Conservation (phyloP, 2,113 vertebrate species). For the Austrofundulus limnaeus region DNA sequence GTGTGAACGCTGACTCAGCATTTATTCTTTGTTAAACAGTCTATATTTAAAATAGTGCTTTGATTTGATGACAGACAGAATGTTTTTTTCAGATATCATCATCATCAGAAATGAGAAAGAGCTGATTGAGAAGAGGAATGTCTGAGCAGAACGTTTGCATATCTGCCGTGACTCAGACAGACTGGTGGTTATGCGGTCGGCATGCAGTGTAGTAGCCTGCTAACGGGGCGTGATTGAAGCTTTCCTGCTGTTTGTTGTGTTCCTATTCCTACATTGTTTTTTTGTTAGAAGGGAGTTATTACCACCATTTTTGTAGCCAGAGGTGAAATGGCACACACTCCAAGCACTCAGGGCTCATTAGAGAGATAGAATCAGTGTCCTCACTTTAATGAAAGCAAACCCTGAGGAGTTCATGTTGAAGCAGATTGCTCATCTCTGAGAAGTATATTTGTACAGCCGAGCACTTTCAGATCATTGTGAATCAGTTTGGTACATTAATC, state of each 20-base stretch:
- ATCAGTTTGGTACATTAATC: slow-evolving; percentile 40
- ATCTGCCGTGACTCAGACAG: slow-evolving; percentile 49
- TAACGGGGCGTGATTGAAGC: slow-evolving; percentile 50
- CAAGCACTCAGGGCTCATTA: slow-evolving; percentile 71
- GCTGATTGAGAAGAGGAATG: slow-evolving; percentile 55
- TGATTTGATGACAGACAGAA: slow-evolving; percentile 3
- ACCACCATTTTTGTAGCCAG: slow-evolving; percentile 47
- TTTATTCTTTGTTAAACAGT: not conserved
- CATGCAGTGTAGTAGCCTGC: slow-evolving; percentile 57
- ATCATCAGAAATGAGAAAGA: slow-evolving; percentile 53
- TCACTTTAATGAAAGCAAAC: slow-evolving; percentile 60
- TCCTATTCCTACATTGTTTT: slow-evolving; percentile 41
- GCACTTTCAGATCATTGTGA: slow-evolving; percentile 9
- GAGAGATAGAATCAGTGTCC: slow-evolving; percentile 74
- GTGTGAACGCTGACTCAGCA: too few species aligned
- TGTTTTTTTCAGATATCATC: slow-evolving; percentile 39
- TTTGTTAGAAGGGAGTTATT: slow-evolving; percentile 57
- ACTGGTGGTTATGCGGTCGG: slow-evolving; percentile 66
- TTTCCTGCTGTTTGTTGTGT: slow-evolving; percentile 67
- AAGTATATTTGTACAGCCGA: slow-evolving; percentile 15
- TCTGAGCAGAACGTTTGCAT: slow-evolving; percentile 31
- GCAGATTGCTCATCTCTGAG: slow-evolving; percentile 60
- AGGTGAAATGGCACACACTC: slow-evolving; percentile 65
- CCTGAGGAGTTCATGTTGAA: slow-evolving; percentile 60
- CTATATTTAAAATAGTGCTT: not conserved